Conservation (phyloP, 2,113 vertebrate species). For the Anseranas semipalmata region DNA sequence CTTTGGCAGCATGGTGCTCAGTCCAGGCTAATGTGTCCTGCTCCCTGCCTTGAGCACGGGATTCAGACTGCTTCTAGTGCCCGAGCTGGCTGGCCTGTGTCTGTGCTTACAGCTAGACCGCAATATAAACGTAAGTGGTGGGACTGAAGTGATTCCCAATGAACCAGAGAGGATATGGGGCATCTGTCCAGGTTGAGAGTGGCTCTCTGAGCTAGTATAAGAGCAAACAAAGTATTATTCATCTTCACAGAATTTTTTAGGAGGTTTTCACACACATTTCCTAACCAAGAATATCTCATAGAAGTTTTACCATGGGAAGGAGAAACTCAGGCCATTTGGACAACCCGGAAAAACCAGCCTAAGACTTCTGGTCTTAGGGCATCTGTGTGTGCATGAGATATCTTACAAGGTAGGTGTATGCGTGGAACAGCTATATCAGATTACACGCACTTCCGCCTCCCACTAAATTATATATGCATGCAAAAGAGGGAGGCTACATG, state of each 20-base stretch:
- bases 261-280: background rate
- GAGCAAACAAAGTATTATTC: background rate
- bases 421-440: background rate
- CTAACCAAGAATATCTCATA: background rate
- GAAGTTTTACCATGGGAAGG: background rate
- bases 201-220: background rate
- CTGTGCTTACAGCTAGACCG: background rate
- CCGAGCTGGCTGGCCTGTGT: background rate
- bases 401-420: constrained; percentile 25
- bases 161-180: background rate
- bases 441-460: constrained; percentile 1
- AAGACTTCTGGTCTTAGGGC: background rate
- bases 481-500: constrained; percentile 30
- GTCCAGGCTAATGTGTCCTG: background rate
- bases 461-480: background rate
- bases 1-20: background rate
- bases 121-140: background rate
- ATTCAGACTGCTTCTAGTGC: background rate
- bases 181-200: background rate
- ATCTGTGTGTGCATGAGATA: background rate
- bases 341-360: constrained; percentile 31
- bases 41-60: background rate
- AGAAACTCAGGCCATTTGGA: background rate
- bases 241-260: background rate
- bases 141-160: background rate